Evolutionary conservation across 2,888 invertebrate genomes (phyloP).

Genomic region (Steinernema scapterisci): DNA sequence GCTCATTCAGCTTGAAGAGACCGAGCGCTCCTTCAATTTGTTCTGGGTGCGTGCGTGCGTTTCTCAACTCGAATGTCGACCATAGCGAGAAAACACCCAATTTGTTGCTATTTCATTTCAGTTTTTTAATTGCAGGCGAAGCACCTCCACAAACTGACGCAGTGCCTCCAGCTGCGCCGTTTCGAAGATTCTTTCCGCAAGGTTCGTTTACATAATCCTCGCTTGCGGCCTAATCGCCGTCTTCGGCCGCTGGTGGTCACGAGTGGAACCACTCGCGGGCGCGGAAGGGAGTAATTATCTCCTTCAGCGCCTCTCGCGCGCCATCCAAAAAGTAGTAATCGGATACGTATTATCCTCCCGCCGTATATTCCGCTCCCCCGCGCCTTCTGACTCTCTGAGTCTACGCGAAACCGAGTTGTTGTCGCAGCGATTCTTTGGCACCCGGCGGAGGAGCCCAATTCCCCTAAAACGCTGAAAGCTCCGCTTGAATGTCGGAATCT

Average conservation of each 20-base stretch:
- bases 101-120: too few relatives aligned
- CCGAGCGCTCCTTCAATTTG: slow-evolving; percentile 87
- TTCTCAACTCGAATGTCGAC: too few relatives aligned
- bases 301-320: slow-evolving; percentile 23
- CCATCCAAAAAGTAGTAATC: slow-evolving; percentile 26
- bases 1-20: slow-evolving; percentile 69
- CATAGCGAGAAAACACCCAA: too few relatives aligned
- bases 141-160: slow-evolving; percentile 85
- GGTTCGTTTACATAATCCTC: slow-evolving; percentile 49
- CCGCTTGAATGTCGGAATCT: background rate
- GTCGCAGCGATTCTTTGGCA: too few relatives aligned
- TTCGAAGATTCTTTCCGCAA: slow-evolving; percentile 94
- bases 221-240: slow-evolving; percentile 5
- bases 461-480: background rate
- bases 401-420: background rate
- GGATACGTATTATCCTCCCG: slow-evolving; percentile 28
- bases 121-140: too few relatives aligned
- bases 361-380: background rate
- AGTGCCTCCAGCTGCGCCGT: slow-evolving; percentile 85
- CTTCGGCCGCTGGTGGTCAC: background rate
- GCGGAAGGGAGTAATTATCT: slow-evolving; percentile 31
- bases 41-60: too few relatives aligned
- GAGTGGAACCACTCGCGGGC: slow-evolving; percentile 25
- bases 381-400: background rate
- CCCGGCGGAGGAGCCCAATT: background rate